Base-by-base conservation (phyloP, 1,140 invertebrate species). In the Drosophila seguyi region DNA sequence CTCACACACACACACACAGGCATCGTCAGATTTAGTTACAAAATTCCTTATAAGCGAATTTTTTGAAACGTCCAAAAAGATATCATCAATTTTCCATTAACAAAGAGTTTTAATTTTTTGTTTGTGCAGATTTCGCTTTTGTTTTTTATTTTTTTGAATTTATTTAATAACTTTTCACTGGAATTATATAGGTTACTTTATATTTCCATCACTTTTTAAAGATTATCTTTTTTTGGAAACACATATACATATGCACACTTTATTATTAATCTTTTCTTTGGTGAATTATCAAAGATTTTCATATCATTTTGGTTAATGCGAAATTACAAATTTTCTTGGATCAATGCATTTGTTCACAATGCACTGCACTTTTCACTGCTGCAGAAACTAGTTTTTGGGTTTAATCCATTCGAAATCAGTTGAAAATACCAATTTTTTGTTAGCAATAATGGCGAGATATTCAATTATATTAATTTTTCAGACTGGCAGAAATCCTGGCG, bases 41-140 rank as follows among this genome's bases (percentile, higher is more conserved):
- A 90, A 92, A 92, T 90, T 87, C 91, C 91, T 92, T 92, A 91
- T 92, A 92, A 92, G 91, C 66, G 69, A 83, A 86, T 92, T 77
- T 85, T 55, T 62, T 50, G 39, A 68, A 76, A 61, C 57, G 38
- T 74, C 55, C 73, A 44, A 72, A 77, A 62, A 75, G 68, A 27
- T 69, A 68, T 85, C 67, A 85, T 81, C 77, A 61, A 63, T 42
- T 62, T 50, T 63, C 10, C 4, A 53, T 41, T 65, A 0, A 27
- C 25, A 59, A 31, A 25, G 18, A 27, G n/a, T 31, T 41, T 34
- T 0, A 11, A 3, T 22, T 16, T 56, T 53, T 42, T n/a, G n/a
- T 42, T 39, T 3, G 1, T 16, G 31, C 6, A 20, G 16, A 42
- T 29, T 45, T 22, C 11, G 50, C 45, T n/a, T 61, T 67, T 13